Evolutionary conservation across 2,797 vertebrate species (phyloP), one percentile per base, ranked within the genome.

Genomic region (Nyctalus aviator): DNA sequence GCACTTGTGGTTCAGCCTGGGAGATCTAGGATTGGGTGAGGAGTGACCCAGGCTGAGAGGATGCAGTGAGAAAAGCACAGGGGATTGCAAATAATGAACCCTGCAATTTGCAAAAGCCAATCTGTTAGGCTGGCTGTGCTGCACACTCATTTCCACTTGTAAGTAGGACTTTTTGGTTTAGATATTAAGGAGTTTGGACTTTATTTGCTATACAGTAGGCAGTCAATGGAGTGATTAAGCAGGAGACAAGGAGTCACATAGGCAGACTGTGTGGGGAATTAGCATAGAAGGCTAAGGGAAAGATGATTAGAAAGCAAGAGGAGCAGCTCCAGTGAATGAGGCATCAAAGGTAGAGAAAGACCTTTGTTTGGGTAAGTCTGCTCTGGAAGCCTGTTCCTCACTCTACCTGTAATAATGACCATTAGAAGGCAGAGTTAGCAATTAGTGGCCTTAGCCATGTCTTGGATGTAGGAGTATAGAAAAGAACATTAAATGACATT

Each of bases 321-420:
- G 12, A 57, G 30, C 18, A 75, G 14, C 30, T 35, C 0, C 68
- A 50, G 18, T 25, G 18, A 37, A 35, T 41, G 0, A 8, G n/a
- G 0, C 15, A 8, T 44, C 15, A 44, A 10, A 81, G 3, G 1
- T 21, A 48, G 53, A 84, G 17, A 46, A 57, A 88, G 9, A 46
- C 2, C 10, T 2, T 5, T 2, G 0, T 21, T 57, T 27, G 25
- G 32, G n/a, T 50, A 84, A 32, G 1, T 53, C 3, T 53, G 3
- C 79, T 46, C 32, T 88, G 48, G 9, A 85, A 68, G 5, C 2
- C 8, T 72, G 53, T 13, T 27, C 17, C 72, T 75, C 12, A n/a
- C 3, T 46, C 4, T 69, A 13, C 6, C 25, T 35, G 1, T 1
- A 64, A 53, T 41, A 14, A 17, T 32, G 10, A 25, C 0, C 15